phyloP scores from a whole-genome alignment of 2,797 vertebrate genomes.

The Yasuhikotakia modesta region DNA sequence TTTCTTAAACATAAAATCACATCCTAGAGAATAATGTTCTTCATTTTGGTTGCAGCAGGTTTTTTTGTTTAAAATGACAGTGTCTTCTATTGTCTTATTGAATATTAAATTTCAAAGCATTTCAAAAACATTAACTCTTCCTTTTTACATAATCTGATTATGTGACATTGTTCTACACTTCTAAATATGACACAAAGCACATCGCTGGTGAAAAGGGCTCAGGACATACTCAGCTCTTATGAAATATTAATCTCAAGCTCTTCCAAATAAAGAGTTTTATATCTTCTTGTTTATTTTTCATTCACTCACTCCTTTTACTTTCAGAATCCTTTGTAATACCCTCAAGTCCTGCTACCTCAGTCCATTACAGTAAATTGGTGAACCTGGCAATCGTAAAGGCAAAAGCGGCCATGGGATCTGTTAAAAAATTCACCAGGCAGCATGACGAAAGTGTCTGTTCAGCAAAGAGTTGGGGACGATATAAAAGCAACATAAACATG shows the following conservation, averaged over 20 bases:
- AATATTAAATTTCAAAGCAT: too few species aligned
- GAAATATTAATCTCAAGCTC: constrained; percentile 42
- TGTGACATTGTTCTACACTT: background rate
- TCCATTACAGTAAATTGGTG: constrained; percentile 46
- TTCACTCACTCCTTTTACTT: constrained; percentile 44
- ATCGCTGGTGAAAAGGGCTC: background rate
- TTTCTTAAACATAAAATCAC: too few species aligned
- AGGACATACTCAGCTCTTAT: constrained; percentile 28
- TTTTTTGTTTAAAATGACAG: too few species aligned
- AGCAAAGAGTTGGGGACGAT: constrained; percentile 61
- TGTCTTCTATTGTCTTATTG: too few species aligned
- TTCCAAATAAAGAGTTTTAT: constrained; percentile 45
- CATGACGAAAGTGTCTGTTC: constrained; percentile 59
- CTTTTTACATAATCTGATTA: background rate
- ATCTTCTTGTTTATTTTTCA: constrained; percentile 46
- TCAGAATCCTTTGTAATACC: constrained; percentile 47
- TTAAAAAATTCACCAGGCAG: constrained; percentile 66
- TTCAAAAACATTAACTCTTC: too few species aligned
- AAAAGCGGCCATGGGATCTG: constrained; percentile 50
- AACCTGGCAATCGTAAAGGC: constrained; percentile 48
- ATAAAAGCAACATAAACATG: constrained; percentile 61
- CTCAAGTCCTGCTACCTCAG: constrained; percentile 13
- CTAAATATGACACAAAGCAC: constrained; percentile 3
- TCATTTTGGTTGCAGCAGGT: too few species aligned
- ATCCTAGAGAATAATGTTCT: too few species aligned